Evolutionary conservation across 2,888 invertebrate genomes (phyloP), one percentile per base, ranked within the genome.

Genomic region (Ophioninae sp.): DNA sequence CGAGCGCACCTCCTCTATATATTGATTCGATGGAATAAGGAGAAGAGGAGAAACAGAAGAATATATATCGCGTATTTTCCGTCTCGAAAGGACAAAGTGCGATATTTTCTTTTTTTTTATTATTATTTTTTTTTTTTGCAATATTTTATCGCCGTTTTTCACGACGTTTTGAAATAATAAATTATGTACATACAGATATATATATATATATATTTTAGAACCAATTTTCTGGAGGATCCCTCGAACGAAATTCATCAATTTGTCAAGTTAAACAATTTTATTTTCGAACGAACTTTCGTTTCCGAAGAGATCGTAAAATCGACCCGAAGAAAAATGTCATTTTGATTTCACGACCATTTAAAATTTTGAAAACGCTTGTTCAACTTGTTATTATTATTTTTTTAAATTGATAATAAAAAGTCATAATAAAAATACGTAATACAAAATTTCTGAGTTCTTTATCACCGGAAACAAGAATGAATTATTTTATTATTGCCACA

Each of bases 1-100:
- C 56, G 67, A 72, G 79, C 73, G 20, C 13, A 50, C 64, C 56
- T 65, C 56, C 57, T 73, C 65, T 73, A 61, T 84, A 81, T 84
- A 81, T 84, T 81, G 83, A 84, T 81, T 84, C 65, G 50, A 56
- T 74, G 62, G 61, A 81, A 75, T 77, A 20, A 70, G 81, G 69
- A 70, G 74, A 77, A 74, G 17, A 59, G 6, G 13, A 39, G n/a
- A 13, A 56, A 64, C 56, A 80, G 69, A 68, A n/a, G 64, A 30
- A 30, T 30, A 76, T 57, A 69, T 62, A 67, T 39, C 57, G 7
- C 7, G 37, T 20, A 17, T 7, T 21, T 13, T n/a, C 30, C n/a
- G 7, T 44, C 68, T 8, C 56, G 75, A 21, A 39, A 44, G 50
- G 72, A 62, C 21, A 21, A 13, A 6, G 23, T 44, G 23, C 59